Conservation (phyloP, 1,140 invertebrate species). For the Heliconius hermathena region DNA sequence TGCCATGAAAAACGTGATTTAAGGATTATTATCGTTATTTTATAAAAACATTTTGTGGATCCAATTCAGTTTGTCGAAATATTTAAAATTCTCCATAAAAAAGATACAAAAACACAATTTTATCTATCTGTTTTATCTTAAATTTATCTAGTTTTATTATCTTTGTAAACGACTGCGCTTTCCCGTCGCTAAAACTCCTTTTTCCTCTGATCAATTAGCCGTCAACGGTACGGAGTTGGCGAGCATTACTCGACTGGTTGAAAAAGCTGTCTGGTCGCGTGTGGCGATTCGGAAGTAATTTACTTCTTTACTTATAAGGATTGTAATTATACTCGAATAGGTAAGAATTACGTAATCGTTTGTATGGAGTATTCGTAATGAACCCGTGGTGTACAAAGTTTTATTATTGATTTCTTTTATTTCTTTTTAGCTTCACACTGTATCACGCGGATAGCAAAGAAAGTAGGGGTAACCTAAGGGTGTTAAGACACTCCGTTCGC, state of each 20-base stretch:
- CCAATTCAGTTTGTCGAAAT: too few species aligned
- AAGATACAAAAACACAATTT: neutral
- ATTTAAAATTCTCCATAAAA: neutral
- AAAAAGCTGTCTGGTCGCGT: slow-evolving; percentile 20
- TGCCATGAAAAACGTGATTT: too few species aligned
- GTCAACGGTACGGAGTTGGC: slow-evolving; percentile 17
- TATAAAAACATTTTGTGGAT: too few species aligned
- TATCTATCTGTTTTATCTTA: neutral
- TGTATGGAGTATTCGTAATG: neutral
- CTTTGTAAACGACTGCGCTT: neutral
- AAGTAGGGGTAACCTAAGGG: too few species aligned
- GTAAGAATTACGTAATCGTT: neutral
- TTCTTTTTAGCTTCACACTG: too few species aligned
- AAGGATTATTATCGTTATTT: too few species aligned
- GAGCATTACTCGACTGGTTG: neutral
- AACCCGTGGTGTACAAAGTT: neutral
- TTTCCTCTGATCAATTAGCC: slow-evolving; percentile 11
- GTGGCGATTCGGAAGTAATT: slow-evolving; percentile 27
- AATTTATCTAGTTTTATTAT: slow-evolving; percentile 6
- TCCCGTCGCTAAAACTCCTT: neutral
- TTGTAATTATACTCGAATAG: neutral
- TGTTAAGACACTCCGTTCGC: too few species aligned
- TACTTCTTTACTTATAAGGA: slow-evolving; percentile 8
- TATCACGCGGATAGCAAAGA: too few species aligned
- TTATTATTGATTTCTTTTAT: neutral